These are phyloP conservation scores for Enoplolaimus lenunculus DNA, from an alignment of 2,888 invertebrate species.

Conservation along the genomic window DNA sequence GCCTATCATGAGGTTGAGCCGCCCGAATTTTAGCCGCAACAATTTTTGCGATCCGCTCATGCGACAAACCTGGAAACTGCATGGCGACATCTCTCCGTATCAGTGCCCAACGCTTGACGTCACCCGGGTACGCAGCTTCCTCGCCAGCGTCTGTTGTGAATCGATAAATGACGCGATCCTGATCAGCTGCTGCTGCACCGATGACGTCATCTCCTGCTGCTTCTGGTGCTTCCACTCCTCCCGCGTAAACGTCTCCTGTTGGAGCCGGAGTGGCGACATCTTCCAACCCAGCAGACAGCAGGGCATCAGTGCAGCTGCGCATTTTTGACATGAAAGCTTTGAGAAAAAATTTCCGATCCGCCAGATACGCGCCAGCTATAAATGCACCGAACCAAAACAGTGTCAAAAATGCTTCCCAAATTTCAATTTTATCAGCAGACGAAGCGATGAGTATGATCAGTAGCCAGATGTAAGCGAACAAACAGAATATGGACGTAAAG, in stretches of 20 bases:
- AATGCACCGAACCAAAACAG: slow-evolving; percentile 49
- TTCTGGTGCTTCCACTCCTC: too few relatives aligned
- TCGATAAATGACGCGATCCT: not conserved
- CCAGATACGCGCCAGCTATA: slow-evolving; percentile 48
- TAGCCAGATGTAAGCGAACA: slow-evolving; percentile 52
- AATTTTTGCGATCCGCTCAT: slow-evolving; percentile 29
- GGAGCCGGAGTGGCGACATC: not conserved
- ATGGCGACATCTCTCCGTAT: slow-evolving; percentile 27
- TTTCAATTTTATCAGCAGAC: slow-evolving; percentile 45
- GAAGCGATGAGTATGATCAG: slow-evolving; percentile 46
- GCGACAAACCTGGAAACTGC: slow-evolving; percentile 28
- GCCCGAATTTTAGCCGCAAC: slow-evolving; percentile 41
- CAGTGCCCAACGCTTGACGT: slow-evolving; percentile 21
- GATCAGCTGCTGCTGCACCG: not conserved
- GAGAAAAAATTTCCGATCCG: slow-evolving; percentile 38
- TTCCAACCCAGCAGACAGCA: not conserved
- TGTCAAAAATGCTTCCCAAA: slow-evolving; percentile 51
- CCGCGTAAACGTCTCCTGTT: too few relatives aligned
- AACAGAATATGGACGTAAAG: slow-evolving; percentile 42
- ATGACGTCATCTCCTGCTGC: not conserved
- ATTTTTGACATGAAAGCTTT: not conserved
- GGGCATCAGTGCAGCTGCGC: not conserved
- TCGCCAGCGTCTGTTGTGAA: slow-evolving; percentile 11
- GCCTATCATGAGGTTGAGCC: slow-evolving; percentile 47
- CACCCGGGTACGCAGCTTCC: not conserved